Percentiles rank a stretch among this genome's conserved stretches.
These are phyloP conservation scores for Arothron firmamentum DNA, from an alignment of 2,113 vertebrate genomes.

Conservation along the genomic window DNA sequence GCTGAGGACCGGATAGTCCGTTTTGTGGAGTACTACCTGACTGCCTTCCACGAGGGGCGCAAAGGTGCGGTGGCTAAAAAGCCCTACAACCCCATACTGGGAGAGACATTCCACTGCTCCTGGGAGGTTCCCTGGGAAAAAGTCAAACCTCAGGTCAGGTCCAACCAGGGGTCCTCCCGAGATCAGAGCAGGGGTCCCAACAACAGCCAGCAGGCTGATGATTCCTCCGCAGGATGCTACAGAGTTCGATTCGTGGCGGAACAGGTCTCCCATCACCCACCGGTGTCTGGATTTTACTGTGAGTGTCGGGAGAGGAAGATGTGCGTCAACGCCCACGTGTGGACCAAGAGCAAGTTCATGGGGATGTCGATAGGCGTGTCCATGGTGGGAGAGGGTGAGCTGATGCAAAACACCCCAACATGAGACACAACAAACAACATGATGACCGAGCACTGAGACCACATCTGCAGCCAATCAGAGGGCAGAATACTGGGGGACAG, in stretches of 20 bases:
- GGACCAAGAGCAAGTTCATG: constrained; percentile 99
- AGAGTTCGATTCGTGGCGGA: constrained; percentile 89
- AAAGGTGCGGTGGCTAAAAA: constrained; percentile 95
- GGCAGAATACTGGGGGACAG: too few relatives aligned
- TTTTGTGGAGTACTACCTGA: constrained; percentile 96
- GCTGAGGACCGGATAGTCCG: constrained; percentile 88
- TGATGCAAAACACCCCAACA: too few relatives aligned
- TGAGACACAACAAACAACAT: too few relatives aligned
- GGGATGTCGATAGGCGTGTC: constrained; percentile 98
- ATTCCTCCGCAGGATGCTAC: constrained; percentile 71
- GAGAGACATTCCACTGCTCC: constrained; percentile 93
- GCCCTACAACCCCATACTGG: constrained; percentile 93
- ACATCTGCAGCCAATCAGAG: too few relatives aligned
- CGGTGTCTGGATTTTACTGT: constrained; percentile 93
- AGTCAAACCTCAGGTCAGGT: constrained; percentile 73
- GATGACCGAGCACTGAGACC: too few relatives aligned
- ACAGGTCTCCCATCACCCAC: constrained; percentile 95
- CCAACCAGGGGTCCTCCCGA: constrained; percentile 58
- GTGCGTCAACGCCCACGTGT: constrained; percentile 87
- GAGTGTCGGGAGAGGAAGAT: constrained; percentile 90
- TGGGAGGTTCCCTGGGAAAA: constrained; percentile 89
- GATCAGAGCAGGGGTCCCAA: constrained; percentile 45
- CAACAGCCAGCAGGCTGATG: constrained; percentile 57
- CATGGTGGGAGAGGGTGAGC: constrained; percentile 92
- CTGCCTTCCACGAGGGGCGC: constrained; percentile 94